These are phyloP conservation scores for Diorhabda sublineata DNA, from an alignment of 1,140 invertebrate genomes.

Conservation along the genomic window DNA sequence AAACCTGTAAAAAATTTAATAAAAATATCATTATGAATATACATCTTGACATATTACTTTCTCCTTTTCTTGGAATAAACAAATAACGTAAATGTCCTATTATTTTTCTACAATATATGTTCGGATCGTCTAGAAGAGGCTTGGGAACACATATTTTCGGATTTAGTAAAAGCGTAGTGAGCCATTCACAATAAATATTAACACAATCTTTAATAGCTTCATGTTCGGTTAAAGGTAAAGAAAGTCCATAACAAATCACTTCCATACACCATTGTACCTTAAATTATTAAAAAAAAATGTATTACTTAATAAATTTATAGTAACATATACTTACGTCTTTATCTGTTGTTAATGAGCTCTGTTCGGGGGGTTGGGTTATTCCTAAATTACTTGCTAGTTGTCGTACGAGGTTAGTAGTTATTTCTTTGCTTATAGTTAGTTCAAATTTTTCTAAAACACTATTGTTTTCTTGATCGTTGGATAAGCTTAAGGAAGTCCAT, in stretches of 20 bases:
- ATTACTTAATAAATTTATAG: background rate
- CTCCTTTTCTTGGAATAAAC: conserved; percentile 88
- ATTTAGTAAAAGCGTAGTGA: conserved; percentile 76
- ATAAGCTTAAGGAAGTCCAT: conserved; percentile 73
- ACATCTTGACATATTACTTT: conserved; percentile 61
- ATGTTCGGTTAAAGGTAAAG: conserved; percentile 83
- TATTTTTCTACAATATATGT: conserved; percentile 87
- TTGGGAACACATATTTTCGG: conserved; percentile 81
- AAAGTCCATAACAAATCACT: conserved; percentile 90
- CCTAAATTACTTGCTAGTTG: conserved; percentile 74
- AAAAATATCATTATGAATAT: background rate
- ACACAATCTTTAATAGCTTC: conserved; percentile 95
- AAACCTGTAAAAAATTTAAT: conserved; percentile 56
- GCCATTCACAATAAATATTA: conserved; percentile 95
- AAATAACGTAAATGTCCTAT: conserved; percentile 92
- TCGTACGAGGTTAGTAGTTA: conserved; percentile 78
- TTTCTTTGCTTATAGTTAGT: conserved; percentile 69
- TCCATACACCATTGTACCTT: conserved; percentile 86
- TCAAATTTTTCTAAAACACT: conserved; percentile 88
- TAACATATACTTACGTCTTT: conserved; percentile 58
- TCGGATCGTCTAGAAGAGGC: conserved; percentile 83
- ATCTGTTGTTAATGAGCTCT: conserved; percentile 69
- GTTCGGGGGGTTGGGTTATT: conserved; percentile 70
- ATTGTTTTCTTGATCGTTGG: conserved; percentile 60
- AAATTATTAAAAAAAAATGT: conserved; percentile 10